These are phyloP conservation scores for Nemotelus pantherinus DNA, from an alignment of 2,888 invertebrate species.

Conservation along the genomic window DNA sequence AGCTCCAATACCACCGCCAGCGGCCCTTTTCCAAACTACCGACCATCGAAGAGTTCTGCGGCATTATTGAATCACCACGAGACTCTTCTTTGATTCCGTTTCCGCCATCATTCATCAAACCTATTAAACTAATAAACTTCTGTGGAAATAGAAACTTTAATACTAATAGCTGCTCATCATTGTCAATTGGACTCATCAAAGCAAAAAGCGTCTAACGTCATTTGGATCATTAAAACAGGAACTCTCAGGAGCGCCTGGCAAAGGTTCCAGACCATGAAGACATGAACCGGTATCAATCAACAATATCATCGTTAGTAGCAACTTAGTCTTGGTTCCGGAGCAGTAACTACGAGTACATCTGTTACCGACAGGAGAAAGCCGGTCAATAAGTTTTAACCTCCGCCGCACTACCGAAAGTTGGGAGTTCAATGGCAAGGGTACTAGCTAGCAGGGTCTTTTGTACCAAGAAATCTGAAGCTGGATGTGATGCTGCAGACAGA, in stretches of 20 bases:
- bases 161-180: constrained; percentile 18
- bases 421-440: constrained; percentile 15
- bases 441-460: constrained; percentile 22
- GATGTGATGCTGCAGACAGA: constrained; percentile 18
- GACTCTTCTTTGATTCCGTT: constrained; percentile 42
- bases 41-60: constrained; percentile 61
- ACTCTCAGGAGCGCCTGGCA: constrained; percentile 29
- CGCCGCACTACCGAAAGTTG: constrained; percentile 45
- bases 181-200: too few relatives aligned
- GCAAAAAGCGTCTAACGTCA: too few relatives aligned
- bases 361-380: constrained; percentile 33
- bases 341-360: constrained; percentile 44
- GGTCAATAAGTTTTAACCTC: constrained; percentile 46
- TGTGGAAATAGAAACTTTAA: constrained; percentile 25
- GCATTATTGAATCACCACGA: constrained; percentile 50
- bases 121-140: constrained; percentile 45
- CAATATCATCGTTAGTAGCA: constrained; percentile 35
- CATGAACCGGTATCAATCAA: constrained; percentile 8
- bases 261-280: constrained; percentile 32
- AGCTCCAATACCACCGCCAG: constrained; percentile 58
- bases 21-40: constrained; percentile 53
- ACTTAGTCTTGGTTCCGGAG: constrained; percentile 45
- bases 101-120: constrained; percentile 40
- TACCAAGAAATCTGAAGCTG: constrained; percentile 25
- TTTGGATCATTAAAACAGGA: constrained; percentile 43